Base-by-base conservation (phyloP, 2,797 vertebrate species). In the Stomatorhinus walkeri region DNA sequence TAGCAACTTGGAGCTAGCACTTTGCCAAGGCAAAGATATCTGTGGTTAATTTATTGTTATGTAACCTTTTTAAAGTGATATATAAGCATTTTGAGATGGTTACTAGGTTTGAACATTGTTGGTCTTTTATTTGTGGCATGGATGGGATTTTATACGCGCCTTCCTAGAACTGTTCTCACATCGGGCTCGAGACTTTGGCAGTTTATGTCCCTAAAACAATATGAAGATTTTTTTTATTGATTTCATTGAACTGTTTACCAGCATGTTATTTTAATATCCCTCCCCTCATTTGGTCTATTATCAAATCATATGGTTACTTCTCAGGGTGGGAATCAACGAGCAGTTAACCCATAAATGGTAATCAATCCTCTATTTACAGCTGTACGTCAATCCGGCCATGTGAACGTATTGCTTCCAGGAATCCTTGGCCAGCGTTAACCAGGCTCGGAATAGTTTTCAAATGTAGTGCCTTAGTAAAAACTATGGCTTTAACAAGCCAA, bases 11-110 rank as follows among this genome's bases (percentile, higher is more conserved):
- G 76, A 87, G 72, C 48, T 48, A 72, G 52, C 12, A 59, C 4
- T 32, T 87, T 8, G 49, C 87, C 56, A 91, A 56, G 51, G 88
- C 90, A 88, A 90, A 91, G 32, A 81, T n/a, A 48, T 49, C 22
- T 52, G 51, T 12, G 1, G n/a, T 59, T 86, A 36, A 72, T 61
- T 51, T 51, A 79, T 87, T 54, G 22, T 56, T 12, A 4, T 1
- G 7, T 46, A 85, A 8, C 32, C 12, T 81, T 46, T 79, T 43
- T 46, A 22, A 46, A 46, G 28, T 81, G 40, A 81, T 81, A 19
- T 19, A n/a, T 43, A 79, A 43, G 19, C 4, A 76, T 76, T 81
- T 81, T 81, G 22, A 81, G 19, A 81, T 22, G 7, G 76, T 22
- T n/a, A 46, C 40, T 46, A 81, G 76, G 16, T 46, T 46, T 46